Conservation (phyloP, 1,140 invertebrate genomes). For the Drosophila mayri region DNA sequence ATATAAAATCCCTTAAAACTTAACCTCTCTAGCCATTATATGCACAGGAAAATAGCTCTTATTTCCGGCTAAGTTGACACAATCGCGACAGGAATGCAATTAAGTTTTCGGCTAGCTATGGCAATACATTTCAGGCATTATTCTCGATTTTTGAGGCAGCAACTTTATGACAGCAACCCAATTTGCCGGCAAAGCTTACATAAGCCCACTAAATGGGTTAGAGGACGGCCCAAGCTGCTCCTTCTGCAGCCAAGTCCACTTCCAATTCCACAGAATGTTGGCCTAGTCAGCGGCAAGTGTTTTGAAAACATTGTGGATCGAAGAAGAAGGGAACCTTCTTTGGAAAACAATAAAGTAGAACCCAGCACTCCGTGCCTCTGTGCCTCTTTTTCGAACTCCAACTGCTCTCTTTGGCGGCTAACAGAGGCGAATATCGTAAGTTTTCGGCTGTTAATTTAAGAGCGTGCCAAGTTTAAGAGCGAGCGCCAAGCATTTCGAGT, state of each 20-base stretch:
- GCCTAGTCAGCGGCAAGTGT: conserved; percentile 64
- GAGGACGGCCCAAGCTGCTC: not conserved
- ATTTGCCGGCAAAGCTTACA: conserved; percentile 41
- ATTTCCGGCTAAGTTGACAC: not conserved
- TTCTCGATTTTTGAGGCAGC: conserved; percentile 14
- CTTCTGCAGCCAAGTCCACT: not conserved
- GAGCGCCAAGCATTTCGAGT: conserved; percentile 31
- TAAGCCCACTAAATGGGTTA: conserved; percentile 36
- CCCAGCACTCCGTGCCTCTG: not conserved
- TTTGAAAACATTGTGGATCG: conserved; percentile 61
- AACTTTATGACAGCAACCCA: conserved; percentile 36
- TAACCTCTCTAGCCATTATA: not conserved
- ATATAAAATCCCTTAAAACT: no score
- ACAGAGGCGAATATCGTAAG: conserved; percentile 70
- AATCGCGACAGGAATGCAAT: conserved; percentile 11
- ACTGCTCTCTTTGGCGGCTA: conserved; percentile 12
- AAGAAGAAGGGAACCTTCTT: conserved; percentile 3
- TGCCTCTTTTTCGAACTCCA: conserved; percentile 41
- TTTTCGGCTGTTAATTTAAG: conserved; percentile 41
- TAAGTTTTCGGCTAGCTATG: not conserved
- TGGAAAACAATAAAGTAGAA: conserved; percentile 6
- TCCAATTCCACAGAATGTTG: conserved; percentile 23
- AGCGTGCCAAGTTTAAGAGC: conserved; percentile 69
- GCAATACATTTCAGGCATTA: conserved; percentile 10
- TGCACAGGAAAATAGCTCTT: not conserved